These are phyloP conservation scores for Drosophila arawakana DNA, from an alignment of 1,140 invertebrate species.

Conservation along the genomic window DNA sequence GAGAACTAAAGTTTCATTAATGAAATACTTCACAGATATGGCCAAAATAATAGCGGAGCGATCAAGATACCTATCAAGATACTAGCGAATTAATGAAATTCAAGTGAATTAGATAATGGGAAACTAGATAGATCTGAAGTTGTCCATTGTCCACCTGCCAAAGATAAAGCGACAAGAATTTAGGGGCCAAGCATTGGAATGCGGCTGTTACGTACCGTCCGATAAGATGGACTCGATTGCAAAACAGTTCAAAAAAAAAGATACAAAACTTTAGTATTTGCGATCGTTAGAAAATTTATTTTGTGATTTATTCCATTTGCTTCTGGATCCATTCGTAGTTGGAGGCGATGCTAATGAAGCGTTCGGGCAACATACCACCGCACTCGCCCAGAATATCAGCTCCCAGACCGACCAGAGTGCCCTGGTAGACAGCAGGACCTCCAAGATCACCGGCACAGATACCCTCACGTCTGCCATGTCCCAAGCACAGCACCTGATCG, in stretches of 20 bases:
- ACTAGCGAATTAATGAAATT: neutral
- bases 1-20: neutral
- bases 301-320: conserved; percentile 54
- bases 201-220: neutral
- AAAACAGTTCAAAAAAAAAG: neutral
- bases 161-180: neutral
- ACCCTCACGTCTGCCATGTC: conserved; percentile 62
- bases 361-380: conserved; percentile 66
- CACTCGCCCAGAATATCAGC: conserved; percentile 63
- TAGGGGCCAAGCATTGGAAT: neutral
- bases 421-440: conserved; percentile 66
- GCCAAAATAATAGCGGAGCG: neutral
- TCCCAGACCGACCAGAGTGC: conserved; percentile 62
- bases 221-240: neutral
- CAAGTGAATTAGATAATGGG: neutral
- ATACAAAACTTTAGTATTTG: neutral
- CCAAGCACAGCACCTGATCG: conserved; percentile 67
- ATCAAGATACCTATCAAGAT: neutral
- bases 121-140: neutral
- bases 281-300: conserved; percentile 16
- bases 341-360: conserved; percentile 68
- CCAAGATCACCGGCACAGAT: conserved; percentile 71
- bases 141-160: neutral
- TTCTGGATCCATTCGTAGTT: conserved; percentile 68
- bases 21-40: neutral